Conservation (phyloP, 2,113 vertebrate species). For the Pelvicachromis taeniatus region DNA sequence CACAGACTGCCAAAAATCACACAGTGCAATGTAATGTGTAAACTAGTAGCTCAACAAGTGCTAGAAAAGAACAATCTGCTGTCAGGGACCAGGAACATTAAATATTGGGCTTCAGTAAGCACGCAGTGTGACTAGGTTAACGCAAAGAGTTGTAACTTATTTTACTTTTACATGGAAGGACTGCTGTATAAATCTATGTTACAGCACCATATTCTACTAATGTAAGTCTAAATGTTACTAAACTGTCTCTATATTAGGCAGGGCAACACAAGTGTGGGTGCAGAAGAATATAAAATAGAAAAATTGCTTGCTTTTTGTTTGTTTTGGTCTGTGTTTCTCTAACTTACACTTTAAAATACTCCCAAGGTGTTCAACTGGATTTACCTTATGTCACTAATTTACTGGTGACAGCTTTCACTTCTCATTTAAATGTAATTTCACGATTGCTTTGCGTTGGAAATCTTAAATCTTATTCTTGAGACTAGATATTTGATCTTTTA, state of each 20-base stretch:
- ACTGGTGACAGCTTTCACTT: not conserved
- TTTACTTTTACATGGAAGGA: not conserved
- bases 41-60: conserved; percentile 25
- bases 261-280: not conserved
- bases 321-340: not conserved
- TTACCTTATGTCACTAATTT: not conserved
- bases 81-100: not conserved
- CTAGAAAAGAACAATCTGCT: conserved; percentile 33
- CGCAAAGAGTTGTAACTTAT: not conserved
- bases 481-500: not conserved
- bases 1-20: not conserved
- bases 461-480: not conserved
- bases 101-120: not conserved
- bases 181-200: not conserved
- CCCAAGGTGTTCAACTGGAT: not conserved
- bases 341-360: not conserved
- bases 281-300: not conserved
- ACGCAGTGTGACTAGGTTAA: not conserved
- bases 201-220: not conserved
- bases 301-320: not conserved
- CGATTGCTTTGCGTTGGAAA: rapidly evolving
- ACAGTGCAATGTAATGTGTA: not conserved
- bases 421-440: not conserved
- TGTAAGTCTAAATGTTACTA: not conserved
- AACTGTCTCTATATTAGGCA: not conserved